Evolutionary conservation across 2,113 vertebrate species (phyloP).

Genomic region (Oreocharis arfaki): DNA sequence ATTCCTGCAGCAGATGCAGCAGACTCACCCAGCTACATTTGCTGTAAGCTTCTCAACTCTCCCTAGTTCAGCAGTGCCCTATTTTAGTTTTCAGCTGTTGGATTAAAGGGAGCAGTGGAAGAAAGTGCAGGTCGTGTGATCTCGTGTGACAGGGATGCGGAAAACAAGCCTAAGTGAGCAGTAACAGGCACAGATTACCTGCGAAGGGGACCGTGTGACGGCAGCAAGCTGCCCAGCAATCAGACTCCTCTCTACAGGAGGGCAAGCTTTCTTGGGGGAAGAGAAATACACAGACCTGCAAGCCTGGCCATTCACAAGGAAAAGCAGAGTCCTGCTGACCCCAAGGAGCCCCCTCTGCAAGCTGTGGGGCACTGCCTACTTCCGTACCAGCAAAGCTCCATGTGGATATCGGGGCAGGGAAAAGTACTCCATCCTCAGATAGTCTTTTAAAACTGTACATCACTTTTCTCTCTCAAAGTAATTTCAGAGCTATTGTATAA

Average conservation of each 20-base stretch:
- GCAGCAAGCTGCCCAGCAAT: background rate
- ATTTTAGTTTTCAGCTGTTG: background rate
- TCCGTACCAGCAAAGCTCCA: background rate
- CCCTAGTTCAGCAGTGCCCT: background rate
- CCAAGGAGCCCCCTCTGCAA: accelerated
- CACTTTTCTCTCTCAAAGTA: background rate
- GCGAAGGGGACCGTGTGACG: background rate
- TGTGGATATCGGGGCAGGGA: background rate
- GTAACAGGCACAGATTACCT: background rate
- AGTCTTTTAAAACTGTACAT: background rate
- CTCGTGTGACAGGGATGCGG: background rate
- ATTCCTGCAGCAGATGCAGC: background rate
- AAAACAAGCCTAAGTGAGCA: background rate
- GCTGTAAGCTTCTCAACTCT: background rate
- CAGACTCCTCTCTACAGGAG: background rate
- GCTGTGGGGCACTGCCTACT: accelerated
- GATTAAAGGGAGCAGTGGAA: background rate
- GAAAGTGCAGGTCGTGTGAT: background rate
- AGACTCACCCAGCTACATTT: background rate
- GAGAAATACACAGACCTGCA: background rate
- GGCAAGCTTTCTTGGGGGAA: background rate
- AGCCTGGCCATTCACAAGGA: background rate
- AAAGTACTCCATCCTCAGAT: background rate
- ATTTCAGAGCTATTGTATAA: conserved; percentile 29
- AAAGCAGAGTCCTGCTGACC: background rate